Conservation (phyloP, 2,797 vertebrate species). For the Bradypodion ventrale region DNA sequence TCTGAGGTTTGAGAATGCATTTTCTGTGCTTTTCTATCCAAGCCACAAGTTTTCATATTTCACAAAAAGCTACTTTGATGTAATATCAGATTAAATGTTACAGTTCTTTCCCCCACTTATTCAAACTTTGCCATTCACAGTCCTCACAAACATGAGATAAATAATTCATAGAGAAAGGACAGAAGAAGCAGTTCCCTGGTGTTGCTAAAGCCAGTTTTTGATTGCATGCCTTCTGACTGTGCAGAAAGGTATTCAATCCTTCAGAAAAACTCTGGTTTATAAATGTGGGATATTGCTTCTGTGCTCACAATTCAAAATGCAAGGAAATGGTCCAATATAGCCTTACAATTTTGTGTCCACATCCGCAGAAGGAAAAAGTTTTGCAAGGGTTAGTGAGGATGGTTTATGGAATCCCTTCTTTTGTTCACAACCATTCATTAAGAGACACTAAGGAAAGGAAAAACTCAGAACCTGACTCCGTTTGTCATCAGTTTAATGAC, state of each 20-base stretch:
- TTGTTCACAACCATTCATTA: too few relatives aligned
- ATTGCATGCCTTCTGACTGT: conserved; percentile 22
- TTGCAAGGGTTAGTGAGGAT: too few relatives aligned
- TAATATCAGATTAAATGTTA: neutral
- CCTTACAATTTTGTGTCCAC: too few relatives aligned
- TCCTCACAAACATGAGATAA: conserved; percentile 4
- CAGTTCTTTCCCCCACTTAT: neutral
- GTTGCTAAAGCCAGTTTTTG: conserved; percentile 23
- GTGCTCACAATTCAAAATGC: too few relatives aligned
- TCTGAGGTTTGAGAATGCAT: neutral
- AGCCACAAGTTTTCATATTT: neutral
- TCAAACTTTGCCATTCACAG: neutral
- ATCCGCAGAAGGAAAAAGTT: too few relatives aligned
- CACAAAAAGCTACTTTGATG: conserved; percentile 2
- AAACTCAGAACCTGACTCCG: too few relatives aligned
- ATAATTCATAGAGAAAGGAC: conserved; percentile 11
- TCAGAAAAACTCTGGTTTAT: too few relatives aligned
- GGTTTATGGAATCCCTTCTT: too few relatives aligned
- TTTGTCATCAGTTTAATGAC: too few relatives aligned
- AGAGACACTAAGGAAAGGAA: too few relatives aligned
- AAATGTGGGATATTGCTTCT: too few relatives aligned
- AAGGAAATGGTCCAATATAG: too few relatives aligned
- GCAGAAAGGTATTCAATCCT: conserved; percentile 11
- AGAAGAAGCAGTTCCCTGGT: neutral
- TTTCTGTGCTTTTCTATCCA: neutral